Conservation (phyloP, 30 jellyfish, hydroid and myxozoan genomes). For the Catostylus mosaicus region DNA sequence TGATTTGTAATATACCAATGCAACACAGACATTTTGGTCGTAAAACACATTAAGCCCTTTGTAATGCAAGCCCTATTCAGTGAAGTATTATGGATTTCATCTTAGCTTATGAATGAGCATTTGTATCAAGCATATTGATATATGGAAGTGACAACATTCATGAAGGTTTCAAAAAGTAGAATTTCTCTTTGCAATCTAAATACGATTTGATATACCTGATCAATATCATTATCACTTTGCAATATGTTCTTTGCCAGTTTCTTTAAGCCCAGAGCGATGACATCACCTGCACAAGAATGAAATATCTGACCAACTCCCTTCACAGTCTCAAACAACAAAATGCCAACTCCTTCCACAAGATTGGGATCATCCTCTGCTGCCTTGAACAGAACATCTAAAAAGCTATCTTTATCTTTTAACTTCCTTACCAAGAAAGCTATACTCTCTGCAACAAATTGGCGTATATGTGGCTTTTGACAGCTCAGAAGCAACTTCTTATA, state of each 20-base stretch:
- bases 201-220: too few relatives aligned
- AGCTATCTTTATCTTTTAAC: constrained; percentile 34
- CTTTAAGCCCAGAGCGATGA: constrained; percentile 8
- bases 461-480: constrained; percentile 69
- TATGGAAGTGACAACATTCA: too few relatives aligned
- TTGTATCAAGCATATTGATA: too few relatives aligned
- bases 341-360: constrained; percentile 75
- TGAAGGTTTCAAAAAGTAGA: too few relatives aligned
- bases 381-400: constrained; percentile 51
- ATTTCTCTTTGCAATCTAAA: too few relatives aligned
- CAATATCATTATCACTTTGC: not conserved
- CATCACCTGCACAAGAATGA: constrained; percentile 64
- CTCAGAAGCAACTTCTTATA: constrained; percentile 57
- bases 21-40: too few relatives aligned
- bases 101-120: too few relatives aligned
- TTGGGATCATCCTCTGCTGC: constrained; percentile 37
- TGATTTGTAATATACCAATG: too few relatives aligned
- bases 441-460: constrained; percentile 86
- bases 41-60: too few relatives aligned
- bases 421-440: constrained; percentile 79
- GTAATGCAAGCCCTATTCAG: too few relatives aligned
- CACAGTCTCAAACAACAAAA: constrained; percentile 69
- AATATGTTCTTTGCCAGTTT: not conserved
- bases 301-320: constrained; percentile 68
- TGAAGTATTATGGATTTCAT: too few relatives aligned